These are phyloP conservation scores for Andrena haemorrhoa DNA, from an alignment of 2,888 invertebrate species.

Conservation along the genomic window DNA sequence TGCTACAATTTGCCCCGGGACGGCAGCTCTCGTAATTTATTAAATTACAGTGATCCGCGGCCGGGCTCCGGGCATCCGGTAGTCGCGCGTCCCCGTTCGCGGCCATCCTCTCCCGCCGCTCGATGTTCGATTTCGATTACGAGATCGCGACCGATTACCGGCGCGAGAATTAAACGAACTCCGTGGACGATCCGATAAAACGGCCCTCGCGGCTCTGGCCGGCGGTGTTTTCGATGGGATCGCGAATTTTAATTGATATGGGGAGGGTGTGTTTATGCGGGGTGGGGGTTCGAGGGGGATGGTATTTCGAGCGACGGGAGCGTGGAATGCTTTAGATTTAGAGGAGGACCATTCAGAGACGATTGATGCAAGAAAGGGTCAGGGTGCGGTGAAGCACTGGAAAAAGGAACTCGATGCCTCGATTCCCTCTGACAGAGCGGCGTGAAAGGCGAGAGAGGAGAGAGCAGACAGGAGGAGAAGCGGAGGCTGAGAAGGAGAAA, in stretches of 20 bases:
- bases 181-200: conserved; percentile 2
- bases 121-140: conserved; percentile 71
- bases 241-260: background rate
- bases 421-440: background rate
- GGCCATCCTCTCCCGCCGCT: conserved; percentile 54
- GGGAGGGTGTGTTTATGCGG: background rate
- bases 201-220: background rate
- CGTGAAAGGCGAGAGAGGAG: conserved; percentile 3
- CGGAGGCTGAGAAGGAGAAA: conserved; percentile 23
- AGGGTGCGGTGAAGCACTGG: background rate
- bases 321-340: too few species aligned
- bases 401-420: background rate
- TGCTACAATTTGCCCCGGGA: conserved; percentile 84
- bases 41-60: conserved; percentile 84
- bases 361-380: too few species aligned
- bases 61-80: conserved; percentile 76
- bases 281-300: background rate
- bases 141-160: conserved; percentile 28
- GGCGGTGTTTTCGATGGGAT: background rate
- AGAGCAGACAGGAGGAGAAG: background rate
- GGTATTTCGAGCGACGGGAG: too few species aligned
- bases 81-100: conserved; percentile 73
- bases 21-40: conserved; percentile 84
- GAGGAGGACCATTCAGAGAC: too few species aligned
- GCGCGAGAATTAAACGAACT: conserved; percentile 32